Evolutionary conservation across 2,113 vertebrate genomes (phyloP), one percentile per base, ranked within the genome.

Genomic region (Paratilapia polleni): DNA sequence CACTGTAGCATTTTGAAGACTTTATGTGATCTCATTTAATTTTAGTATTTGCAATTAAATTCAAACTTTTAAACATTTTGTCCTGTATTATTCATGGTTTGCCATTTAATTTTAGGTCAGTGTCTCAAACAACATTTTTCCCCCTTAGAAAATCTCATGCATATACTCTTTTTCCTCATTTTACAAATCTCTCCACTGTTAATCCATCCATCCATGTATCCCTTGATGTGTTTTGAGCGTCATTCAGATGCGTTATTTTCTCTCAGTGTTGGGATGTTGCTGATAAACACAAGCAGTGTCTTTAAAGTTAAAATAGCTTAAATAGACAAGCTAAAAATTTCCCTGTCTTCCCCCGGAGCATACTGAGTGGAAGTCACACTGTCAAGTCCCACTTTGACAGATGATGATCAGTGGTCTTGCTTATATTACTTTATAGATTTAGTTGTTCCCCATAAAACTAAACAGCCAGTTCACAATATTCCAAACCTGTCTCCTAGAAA

Each of bases 351-450:
- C 20, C 22, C 6, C 1, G 4, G 36, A 24, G 63, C 13, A 66
- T 26, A 22, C 8, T 68, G 41, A 47, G 9, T 2, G 0, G 22
- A 26, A 43, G 66, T 73, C 52, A 54, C 1, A 20, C 52, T 73
- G 17, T 73, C 26, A 54, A 73, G 43, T 31, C 24, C 66, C 52
- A 38, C 19, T 54, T n/a, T 54, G 47, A n/a, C 47, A 0, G 68
- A 76, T 31, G 26, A 52, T 17, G 34, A 81, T 68, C 47, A 68
- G 82, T 77, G 22, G 58, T 64, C 31, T 31, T 15, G 9, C n/a
- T 7, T 28, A 41, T 77, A 80, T 78, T 64, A 66, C 59, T 62
- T 58, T 60, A 64, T 70, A 82, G 58, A 49, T 79, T 77, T 66
- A 62, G 43, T 24, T 17, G 73, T 62, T 76, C 12, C 24, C 57